Evolutionary conservation across 2,113 vertebrate genomes (phyloP).

Genomic region (Gallinago jamesoni): DNA sequence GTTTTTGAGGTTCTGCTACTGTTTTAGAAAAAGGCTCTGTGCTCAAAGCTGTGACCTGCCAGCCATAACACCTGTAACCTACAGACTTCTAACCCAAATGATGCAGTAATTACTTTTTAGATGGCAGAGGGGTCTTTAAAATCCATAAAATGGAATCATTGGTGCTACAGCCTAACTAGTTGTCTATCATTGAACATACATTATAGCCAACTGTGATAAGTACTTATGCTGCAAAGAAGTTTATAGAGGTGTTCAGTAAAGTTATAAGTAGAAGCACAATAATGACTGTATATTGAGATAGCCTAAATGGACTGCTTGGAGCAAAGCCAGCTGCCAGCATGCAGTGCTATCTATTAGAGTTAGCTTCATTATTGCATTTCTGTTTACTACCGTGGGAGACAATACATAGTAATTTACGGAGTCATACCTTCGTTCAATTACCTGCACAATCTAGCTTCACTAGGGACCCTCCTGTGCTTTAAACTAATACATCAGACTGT

Average conservation of each 20-base stretch:
- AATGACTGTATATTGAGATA: neutral
- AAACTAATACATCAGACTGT: neutral
- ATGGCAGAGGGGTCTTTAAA: neutral
- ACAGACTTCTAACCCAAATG: neutral
- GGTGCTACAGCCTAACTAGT: neutral
- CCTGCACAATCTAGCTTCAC: conserved; percentile 7
- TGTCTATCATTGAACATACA: neutral
- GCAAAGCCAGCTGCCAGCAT: neutral
- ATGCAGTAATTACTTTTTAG: neutral
- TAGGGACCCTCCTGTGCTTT: neutral
- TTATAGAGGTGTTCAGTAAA: conserved; percentile 41
- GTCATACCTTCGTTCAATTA: conserved; percentile 39
- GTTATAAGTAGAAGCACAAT: conserved; percentile 24
- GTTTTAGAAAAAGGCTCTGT: neutral
- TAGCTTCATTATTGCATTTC: conserved; percentile 24
- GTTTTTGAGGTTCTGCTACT: neutral
- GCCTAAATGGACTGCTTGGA: neutral
- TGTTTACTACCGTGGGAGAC: neutral
- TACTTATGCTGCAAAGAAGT: conserved; percentile 3
- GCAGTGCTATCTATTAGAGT: neutral
- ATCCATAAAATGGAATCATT: conserved; percentile 19
- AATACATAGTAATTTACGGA: conserved; percentile 19
- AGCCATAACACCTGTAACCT: neutral
- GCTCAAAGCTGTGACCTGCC: neutral
- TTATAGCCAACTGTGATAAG: neutral